phyloP scores from a whole-genome alignment of 2,797 vertebrate species.

The Squalus acanthias region DNA sequence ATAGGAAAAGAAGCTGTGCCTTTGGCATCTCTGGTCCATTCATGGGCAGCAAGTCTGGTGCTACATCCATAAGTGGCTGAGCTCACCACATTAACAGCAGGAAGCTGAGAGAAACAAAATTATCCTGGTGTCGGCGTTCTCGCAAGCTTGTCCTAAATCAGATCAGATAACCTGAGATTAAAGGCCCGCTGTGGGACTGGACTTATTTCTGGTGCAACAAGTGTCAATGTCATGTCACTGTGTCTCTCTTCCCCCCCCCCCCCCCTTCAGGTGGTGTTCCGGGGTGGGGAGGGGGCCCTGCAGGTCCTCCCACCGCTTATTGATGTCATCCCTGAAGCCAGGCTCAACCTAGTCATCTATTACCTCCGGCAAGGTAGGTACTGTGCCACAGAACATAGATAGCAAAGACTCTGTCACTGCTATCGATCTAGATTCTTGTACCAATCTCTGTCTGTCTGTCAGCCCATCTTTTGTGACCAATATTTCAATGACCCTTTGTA shows the following conservation, averaged over 20 bases:
- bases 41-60: background rate
- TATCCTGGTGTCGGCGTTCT: background rate
- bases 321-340: constrained; percentile 92
- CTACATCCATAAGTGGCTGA: background rate
- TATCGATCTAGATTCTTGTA: constrained; percentile 42
- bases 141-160: background rate
- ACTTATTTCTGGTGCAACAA: background rate
- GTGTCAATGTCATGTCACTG: background rate
- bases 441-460: constrained; percentile 41
- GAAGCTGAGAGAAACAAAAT: background rate
- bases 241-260: background rate
- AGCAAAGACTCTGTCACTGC: constrained; percentile 43
- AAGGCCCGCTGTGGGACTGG: background rate
- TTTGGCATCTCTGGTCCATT: background rate
- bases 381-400: constrained; percentile 42
- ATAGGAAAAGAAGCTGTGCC: background rate
- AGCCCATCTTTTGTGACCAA: constrained; percentile 44
- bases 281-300: constrained; percentile 88
- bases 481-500: background rate
- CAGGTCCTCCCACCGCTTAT: constrained; percentile 85
- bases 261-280: constrained; percentile 80
- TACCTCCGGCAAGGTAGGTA: constrained; percentile 86
- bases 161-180: background rate
- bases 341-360: constrained; percentile 95
- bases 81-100: background rate